Conservation (phyloP, 2,888 invertebrate species). For the Philereme vetulata region DNA sequence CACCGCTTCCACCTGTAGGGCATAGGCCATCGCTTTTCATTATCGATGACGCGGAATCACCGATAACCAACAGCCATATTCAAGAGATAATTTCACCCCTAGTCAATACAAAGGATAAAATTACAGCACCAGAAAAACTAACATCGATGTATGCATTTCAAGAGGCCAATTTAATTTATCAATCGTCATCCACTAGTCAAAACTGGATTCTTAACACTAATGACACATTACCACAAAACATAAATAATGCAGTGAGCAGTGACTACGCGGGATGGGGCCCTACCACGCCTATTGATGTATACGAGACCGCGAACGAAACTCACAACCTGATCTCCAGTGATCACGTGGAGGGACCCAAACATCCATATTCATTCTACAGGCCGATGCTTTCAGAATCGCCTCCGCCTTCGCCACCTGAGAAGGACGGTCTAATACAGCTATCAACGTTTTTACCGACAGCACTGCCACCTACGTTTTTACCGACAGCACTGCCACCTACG, state of each 20-base stretch:
- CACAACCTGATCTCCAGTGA: conserved; percentile 70
- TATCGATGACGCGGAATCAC: conserved; percentile 56
- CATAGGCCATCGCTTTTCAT: conserved; percentile 66
- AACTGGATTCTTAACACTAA: conserved; percentile 70
- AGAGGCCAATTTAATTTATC: conserved; percentile 86
- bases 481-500: conserved; percentile 62
- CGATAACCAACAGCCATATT: conserved; percentile 45
- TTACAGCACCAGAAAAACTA: conserved; percentile 47
- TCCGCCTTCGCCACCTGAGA: conserved; percentile 58
- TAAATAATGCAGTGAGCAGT: conserved; percentile 65
- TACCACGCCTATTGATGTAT: conserved; percentile 68
- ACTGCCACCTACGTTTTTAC: conserved; percentile 58
- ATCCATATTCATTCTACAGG: conserved; percentile 68
- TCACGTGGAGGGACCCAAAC: conserved; percentile 51
- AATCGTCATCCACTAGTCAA: conserved; percentile 82
- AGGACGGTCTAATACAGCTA: conserved; percentile 46
- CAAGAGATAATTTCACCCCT: conserved; percentile 51
- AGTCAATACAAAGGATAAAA: conserved; percentile 49
- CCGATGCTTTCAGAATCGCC: conserved; percentile 69
- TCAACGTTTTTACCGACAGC: conserved; percentile 68
- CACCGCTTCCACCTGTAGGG: conserved; percentile 83
- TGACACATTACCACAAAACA: conserved; percentile 54
- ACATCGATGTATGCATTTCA: conserved; percentile 81
- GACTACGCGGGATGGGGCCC: conserved; percentile 81
- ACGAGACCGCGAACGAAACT: conserved; percentile 60